Evolutionary conservation across 30 jellyfish, hydroid and myxozoan species (phyloP), one percentile per base, ranked within the genome.

Genomic region (Aurelia sp.): DNA sequence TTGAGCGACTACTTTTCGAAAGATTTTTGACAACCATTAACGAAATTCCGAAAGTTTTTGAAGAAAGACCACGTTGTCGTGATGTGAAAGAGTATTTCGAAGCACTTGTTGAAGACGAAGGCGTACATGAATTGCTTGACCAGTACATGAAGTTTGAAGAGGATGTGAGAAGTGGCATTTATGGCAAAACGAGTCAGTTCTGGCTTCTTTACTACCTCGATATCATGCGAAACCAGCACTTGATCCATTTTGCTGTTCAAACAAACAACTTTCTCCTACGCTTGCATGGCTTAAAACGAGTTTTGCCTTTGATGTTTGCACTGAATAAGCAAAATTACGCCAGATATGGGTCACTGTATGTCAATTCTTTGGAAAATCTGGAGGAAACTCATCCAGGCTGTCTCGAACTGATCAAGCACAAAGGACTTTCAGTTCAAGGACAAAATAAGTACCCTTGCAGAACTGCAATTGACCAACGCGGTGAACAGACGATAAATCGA

Each of bases 401-500:
- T 15, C 24, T 15, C 8, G 62, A 67, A 72, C 67, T 4, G 7
- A 16, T 72, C 27, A 41, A 72, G 27, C 22, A 50, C 30, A 72
- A 72, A 50, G 83, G 83, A 41, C 4, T 72, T 40, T 72, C 83
- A 35, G 83, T 72, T 24, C 77, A 59, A 59, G 68, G 31, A 59
- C 68, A 59, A 11, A 21, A 59, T 3, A 59, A 18, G 31, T 59
- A 18, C 48, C 78, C 86, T n/a, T 52, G 74, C 62, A 70, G 89
- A 30, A 61, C 82, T 41, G 89, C 89, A 59, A 40, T 57, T 18
- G 89, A 78, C 66, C 89, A 80, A 72, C 48, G 85, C 5, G 85
- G 91, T 0, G 72, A 80, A 74, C 91, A 80, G 20, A 63, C 91
- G 65, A 63, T 80, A 63, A 80, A 80, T 50, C 82, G 91, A 63